These are phyloP conservation scores for Urechis unicinctus DNA, from an alignment of 2,888 invertebrate genomes.

Conservation along the genomic window DNA sequence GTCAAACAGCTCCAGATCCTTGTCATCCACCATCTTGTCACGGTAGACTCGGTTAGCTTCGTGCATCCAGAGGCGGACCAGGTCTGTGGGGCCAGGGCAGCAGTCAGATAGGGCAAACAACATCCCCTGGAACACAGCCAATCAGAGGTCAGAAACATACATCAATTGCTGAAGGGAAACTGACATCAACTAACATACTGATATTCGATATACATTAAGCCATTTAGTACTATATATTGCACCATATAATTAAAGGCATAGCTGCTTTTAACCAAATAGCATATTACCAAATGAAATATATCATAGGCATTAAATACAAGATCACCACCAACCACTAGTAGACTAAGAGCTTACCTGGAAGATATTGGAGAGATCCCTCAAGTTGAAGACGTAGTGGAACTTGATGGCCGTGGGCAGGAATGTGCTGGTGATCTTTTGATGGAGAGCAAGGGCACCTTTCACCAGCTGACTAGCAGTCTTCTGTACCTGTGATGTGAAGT, in stretches of 20 bases:
- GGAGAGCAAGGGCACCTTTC: constrained; percentile 73
- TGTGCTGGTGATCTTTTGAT: constrained; percentile 76
- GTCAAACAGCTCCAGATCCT: constrained; percentile 81
- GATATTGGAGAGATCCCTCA: constrained; percentile 88
- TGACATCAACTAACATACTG: not conserved
- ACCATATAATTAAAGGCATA: not conserved
- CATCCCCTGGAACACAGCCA: constrained; percentile 67
- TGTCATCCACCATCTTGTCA: constrained; percentile 85
- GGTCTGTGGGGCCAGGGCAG: constrained; percentile 69
- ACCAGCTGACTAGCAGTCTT: constrained; percentile 71
- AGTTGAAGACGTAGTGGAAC: constrained; percentile 93
- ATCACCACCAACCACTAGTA: not conserved
- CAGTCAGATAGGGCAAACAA: constrained; percentile 86
- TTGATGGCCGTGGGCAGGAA: constrained; percentile 93
- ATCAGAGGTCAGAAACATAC: not conserved
- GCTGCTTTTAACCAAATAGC: not conserved
- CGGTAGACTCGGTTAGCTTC: constrained; percentile 90
- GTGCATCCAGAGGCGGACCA: constrained; percentile 87
- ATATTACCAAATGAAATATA: too few relatives aligned
- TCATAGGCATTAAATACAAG: not conserved
- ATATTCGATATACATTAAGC: not conserved
- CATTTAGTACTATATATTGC: not conserved
- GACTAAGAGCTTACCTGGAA: constrained; percentile 71
- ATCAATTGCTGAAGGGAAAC: not conserved
- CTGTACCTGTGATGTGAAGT: constrained; percentile 57